Evolutionary conservation across 2,113 vertebrate genomes (phyloP).

Genomic region (Toxotes jaculatrix): DNA sequence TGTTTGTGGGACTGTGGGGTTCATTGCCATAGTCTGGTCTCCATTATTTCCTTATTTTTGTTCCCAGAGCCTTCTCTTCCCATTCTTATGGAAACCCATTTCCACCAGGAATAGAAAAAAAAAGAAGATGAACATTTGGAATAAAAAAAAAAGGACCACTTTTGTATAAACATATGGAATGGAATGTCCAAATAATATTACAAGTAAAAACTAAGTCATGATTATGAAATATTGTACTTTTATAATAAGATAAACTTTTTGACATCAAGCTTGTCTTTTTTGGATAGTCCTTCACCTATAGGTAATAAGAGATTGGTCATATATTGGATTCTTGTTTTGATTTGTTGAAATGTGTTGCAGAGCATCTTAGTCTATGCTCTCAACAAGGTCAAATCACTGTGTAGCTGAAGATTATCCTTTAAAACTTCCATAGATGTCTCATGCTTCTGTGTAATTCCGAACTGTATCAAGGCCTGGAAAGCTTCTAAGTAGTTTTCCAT

Average conservation of each 20-base stretch:
- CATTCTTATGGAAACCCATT: slow-evolving; percentile 20
- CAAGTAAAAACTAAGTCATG: too few relatives aligned
- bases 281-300: not conserved
- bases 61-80: slow-evolving; percentile 35
- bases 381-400: not conserved
- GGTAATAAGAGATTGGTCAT: not conserved
- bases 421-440: not conserved
- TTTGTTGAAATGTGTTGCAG: not conserved
- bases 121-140: too few relatives aligned
- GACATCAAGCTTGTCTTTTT: not conserved
- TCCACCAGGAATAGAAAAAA: slow-evolving; percentile 8
- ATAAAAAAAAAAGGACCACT: too few relatives aligned
- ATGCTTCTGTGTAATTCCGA: not conserved
- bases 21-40: slow-evolving; percentile 56
- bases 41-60: slow-evolving; percentile 62
- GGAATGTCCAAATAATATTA: not conserved
- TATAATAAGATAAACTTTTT: not conserved
- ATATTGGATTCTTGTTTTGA: not conserved
- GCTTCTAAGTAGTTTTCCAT: slow-evolving; percentile 39
- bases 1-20: slow-evolving; percentile 40
- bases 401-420: not conserved
- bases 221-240: too few relatives aligned
- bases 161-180: too few relatives aligned
- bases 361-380: not conserved
- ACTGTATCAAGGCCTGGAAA: slow-evolving; percentile 15